phyloP scores from a whole-genome alignment of 2,113 vertebrate genomes.

The Microtus pennsylvanicus region DNA sequence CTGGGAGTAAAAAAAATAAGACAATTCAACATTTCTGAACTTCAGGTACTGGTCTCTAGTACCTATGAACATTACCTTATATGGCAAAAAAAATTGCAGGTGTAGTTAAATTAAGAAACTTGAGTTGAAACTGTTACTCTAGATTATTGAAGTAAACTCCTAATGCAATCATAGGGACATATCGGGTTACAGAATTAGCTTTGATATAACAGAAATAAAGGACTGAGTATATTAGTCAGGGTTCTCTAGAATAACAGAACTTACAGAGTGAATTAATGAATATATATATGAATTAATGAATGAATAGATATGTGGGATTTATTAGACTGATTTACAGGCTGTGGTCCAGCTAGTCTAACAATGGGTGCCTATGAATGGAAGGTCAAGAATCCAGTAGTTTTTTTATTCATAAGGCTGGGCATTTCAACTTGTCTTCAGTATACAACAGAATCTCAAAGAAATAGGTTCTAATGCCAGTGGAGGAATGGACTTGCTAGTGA shows the following conservation, averaged over 20 bases:
- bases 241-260: not conserved
- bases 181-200: not conserved
- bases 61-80: not conserved
- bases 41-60: not conserved
- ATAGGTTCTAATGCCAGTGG: not conserved
- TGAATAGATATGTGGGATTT: not conserved
- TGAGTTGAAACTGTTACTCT: not conserved
- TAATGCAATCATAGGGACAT: not conserved
- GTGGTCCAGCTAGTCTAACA: not conserved
- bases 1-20: not conserved
- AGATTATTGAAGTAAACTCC: not conserved
- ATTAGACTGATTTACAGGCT: not conserved
- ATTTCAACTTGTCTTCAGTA: not conserved
- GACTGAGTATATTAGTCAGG: not conserved
- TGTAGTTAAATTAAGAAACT: not conserved
- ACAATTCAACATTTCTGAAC: constrained; percentile 22
- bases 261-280: not conserved
- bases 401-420: not conserved
- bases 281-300: not conserved
- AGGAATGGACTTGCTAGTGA: not conserved
- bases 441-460: not conserved
- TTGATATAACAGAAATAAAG: not conserved
- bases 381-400: not conserved
- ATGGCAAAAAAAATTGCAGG: not conserved
- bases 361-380: not conserved